Evolutionary conservation across 2,113 vertebrate species (phyloP).

Genomic region (Callaeas wilsoni): DNA sequence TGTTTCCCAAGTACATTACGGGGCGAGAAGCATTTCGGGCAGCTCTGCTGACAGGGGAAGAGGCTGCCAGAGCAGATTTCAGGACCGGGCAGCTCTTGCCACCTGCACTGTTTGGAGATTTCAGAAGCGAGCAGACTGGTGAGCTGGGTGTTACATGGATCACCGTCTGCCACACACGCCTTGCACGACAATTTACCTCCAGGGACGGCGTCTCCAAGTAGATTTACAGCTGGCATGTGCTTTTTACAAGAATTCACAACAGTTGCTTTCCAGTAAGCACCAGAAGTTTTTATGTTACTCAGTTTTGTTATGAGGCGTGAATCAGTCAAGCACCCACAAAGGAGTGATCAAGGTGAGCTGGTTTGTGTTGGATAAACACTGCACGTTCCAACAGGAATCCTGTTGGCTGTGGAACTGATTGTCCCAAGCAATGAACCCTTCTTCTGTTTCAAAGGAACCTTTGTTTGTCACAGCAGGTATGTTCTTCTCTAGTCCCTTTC

Average conservation of each 20-base stretch:
- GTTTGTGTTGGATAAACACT: background rate
- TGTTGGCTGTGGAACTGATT: background rate
- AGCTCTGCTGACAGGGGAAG: background rate
- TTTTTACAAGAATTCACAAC: background rate
- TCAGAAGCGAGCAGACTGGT: background rate
- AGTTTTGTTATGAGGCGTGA: background rate
- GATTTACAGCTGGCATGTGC: background rate
- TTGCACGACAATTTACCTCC: background rate
- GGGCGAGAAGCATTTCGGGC: background rate
- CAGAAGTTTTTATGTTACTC: background rate
- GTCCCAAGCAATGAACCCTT: background rate
- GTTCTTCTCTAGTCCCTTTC: background rate
- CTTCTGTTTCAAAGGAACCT: background rate
- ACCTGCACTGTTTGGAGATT: background rate
- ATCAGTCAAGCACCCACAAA: background rate
- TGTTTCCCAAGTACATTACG: background rate
- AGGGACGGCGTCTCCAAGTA: background rate
- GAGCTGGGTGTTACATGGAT: background rate
- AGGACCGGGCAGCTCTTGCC: background rate
- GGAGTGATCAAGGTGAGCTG: background rate
- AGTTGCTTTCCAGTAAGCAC: background rate
- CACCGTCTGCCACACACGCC: slow-evolving; percentile 11
- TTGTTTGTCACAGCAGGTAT: background rate
- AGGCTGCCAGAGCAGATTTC: slow-evolving; percentile 4
- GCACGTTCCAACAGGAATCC: background rate